These are phyloP conservation scores for Cheumatopsyche charites DNA, from an alignment of 1,140 invertebrate genomes.

Conservation along the genomic window DNA sequence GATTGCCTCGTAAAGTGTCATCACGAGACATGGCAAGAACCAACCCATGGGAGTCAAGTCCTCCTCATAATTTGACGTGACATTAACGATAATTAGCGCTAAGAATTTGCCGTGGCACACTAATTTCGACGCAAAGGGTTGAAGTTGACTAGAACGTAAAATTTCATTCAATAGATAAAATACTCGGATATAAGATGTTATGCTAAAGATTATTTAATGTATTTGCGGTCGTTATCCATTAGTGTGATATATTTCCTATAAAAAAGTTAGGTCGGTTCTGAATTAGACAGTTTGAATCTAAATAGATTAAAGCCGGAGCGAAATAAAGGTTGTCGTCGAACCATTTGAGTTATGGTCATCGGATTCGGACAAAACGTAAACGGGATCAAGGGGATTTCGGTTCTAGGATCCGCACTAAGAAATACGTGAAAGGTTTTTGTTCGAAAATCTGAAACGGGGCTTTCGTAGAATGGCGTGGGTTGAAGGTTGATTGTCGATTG, in stretches of 20 bases:
- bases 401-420: too few relatives aligned
- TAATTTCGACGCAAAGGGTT: too few relatives aligned
- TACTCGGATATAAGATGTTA: too few relatives aligned
- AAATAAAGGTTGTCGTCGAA: slow-evolving; percentile 22
- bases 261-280: too few relatives aligned
- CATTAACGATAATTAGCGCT: slow-evolving; percentile 32
- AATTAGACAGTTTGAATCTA: background rate
- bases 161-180: too few relatives aligned
- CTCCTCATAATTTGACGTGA: slow-evolving; percentile 27
- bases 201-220: too few relatives aligned
- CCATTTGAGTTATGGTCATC: slow-evolving; percentile 2
- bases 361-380: background rate
- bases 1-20: slow-evolving; percentile 25
- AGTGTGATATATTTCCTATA: too few relatives aligned
- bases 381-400: slow-evolving; percentile 1
- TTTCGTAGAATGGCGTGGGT: too few relatives aligned
- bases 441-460: too few relatives aligned
- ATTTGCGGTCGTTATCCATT: too few relatives aligned
- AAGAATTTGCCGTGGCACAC: background rate
- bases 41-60: background rate
- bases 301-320: background rate
- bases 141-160: too few relatives aligned
- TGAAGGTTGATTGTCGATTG: background rate
- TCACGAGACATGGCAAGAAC: background rate
- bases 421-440: too few relatives aligned